Evolutionary conservation across 2,113 vertebrate species (phyloP).

Genomic region (Tricholaema leucomelas): DNA sequence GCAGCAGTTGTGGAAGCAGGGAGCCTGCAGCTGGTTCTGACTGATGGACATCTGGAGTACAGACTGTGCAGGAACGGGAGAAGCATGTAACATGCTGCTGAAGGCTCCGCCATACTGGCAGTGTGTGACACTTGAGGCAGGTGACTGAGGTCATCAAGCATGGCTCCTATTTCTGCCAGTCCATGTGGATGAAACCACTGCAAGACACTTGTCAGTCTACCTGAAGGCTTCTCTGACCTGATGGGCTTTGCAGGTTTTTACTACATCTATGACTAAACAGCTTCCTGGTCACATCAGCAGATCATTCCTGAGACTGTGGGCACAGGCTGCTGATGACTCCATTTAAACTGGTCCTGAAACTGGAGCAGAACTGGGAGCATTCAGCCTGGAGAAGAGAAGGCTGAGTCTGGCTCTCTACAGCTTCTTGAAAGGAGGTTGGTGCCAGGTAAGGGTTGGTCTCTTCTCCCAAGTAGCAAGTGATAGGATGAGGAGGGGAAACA

Average conservation of each 20-base stretch:
- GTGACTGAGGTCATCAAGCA: background rate
- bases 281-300: background rate
- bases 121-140: background rate
- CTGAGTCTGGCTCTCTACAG: too few species aligned
- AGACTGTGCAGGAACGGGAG: background rate
- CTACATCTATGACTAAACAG: background rate
- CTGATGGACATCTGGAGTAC: accelerated
- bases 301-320: too few species aligned
- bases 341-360: too few species aligned
- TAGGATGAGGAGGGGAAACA: too few species aligned
- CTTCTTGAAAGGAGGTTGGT: too few species aligned
- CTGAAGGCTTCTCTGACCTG: background rate
- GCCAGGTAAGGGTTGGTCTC: too few species aligned
- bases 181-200: background rate
- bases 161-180: background rate
- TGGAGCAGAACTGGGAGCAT: too few species aligned
- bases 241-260: background rate
- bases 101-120: too few species aligned
- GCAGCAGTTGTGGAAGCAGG: background rate
- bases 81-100: accelerated
- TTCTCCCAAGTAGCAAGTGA: too few species aligned
- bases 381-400: too few species aligned
- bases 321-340: too few species aligned
- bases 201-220: background rate
- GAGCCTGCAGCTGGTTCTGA: background rate